Conservation (phyloP, 2,113 vertebrate species). For the Fukomys damarensis region DNA sequence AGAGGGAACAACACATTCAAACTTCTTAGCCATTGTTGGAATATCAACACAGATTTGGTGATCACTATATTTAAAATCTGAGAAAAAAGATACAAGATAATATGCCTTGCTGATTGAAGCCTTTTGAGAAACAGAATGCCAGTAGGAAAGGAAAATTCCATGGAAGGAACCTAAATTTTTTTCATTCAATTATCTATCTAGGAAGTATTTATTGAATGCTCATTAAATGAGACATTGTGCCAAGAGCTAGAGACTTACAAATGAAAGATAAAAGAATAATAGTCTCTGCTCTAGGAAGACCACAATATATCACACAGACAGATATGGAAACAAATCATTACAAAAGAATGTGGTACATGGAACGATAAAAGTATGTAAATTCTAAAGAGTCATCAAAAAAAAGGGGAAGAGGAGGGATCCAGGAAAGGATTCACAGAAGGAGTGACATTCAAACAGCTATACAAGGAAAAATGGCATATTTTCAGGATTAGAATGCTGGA, state of each 20-base stretch:
- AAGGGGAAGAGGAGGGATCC: not conserved
- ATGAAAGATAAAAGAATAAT: not conserved
- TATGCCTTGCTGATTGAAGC: not conserved
- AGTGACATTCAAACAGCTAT: not conserved
- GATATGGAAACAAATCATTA: not conserved
- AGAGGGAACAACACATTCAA: not conserved
- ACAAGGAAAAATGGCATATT: not conserved
- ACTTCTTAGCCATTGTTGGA: not conserved
- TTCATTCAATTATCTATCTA: not conserved
- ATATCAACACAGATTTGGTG: not conserved
- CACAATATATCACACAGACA: not conserved
- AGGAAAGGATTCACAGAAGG: not conserved
- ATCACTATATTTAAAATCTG: slow-evolving; percentile 35
- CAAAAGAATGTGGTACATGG: not conserved
- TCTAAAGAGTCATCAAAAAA: not conserved
- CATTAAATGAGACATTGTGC: not conserved
- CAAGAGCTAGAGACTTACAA: not conserved
- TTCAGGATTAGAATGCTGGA: not conserved
- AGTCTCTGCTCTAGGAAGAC: not conserved
- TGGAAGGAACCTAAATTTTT: not conserved
- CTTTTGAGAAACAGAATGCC: not conserved
- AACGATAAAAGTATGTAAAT: not conserved
- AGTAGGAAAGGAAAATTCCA: not conserved
- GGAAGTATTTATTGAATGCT: not conserved
- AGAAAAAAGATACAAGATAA: not conserved